These are phyloP conservation scores for Miichthys miiuy DNA, from an alignment of 2,797 vertebrate species.

Conservation along the genomic window DNA sequence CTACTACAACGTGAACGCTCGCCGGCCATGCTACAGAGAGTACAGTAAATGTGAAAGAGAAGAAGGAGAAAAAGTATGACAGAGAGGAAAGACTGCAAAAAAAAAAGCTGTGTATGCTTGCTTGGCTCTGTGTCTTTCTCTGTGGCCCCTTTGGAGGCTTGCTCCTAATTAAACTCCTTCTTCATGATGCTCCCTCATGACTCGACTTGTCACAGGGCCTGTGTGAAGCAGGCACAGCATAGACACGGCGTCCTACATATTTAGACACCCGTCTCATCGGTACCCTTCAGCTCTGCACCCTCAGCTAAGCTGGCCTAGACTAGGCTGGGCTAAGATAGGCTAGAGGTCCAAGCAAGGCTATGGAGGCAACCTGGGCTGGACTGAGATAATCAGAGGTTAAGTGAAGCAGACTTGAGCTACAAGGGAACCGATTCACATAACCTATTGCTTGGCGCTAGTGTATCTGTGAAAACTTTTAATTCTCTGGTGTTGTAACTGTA, in stretches of 20 bases:
- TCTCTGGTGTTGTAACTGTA: constrained; percentile 35
- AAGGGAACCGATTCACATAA: constrained; percentile 5
- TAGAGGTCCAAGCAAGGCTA: constrained; percentile 31
- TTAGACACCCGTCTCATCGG: constrained; percentile 78
- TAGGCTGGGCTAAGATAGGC: constrained; percentile 35
- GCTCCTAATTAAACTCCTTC: constrained; percentile 89
- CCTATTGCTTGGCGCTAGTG: constrained; percentile 11
- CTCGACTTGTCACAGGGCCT: constrained; percentile 83
- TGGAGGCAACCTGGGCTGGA: constrained; percentile 24
- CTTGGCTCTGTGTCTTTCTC: constrained; percentile 79
- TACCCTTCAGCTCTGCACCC: constrained; percentile 73
- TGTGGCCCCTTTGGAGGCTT: constrained; percentile 83
- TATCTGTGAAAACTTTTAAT: constrained; percentile 15
- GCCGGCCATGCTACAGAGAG: not conserved
- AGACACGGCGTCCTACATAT: constrained; percentile 88
- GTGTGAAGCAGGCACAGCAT: constrained; percentile 80
- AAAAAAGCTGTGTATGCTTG: constrained; percentile 70
- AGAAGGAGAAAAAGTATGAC: constrained; percentile 48
- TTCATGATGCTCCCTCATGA: constrained; percentile 85
- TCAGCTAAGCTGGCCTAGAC: constrained; percentile 63
- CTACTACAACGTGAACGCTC: constrained; percentile 15
- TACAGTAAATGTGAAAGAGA: constrained; percentile 36
- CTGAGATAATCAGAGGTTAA: constrained; percentile 20
- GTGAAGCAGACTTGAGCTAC: constrained; percentile 1
- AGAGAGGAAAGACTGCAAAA: constrained; percentile 59